Conservation (phyloP, 2,888 invertebrate genomes). For the Lampropteryx suffumata region DNA sequence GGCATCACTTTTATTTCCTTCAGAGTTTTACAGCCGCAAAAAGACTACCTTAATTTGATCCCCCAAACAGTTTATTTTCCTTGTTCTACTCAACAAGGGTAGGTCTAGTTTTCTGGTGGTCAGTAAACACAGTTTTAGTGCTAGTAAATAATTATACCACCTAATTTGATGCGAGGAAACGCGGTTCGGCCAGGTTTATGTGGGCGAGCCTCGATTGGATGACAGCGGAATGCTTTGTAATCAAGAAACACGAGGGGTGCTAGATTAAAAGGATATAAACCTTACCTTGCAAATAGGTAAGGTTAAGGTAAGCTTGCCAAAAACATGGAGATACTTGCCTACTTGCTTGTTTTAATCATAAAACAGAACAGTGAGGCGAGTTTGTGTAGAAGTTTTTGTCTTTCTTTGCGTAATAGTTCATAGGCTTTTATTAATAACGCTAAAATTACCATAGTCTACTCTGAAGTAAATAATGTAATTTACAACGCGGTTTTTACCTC, state of each 20-base stretch:
- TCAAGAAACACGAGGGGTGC: conserved; percentile 43
- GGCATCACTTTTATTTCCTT: conserved; percentile 72
- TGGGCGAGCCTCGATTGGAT: conserved; percentile 60
- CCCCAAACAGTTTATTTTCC: conserved; percentile 47
- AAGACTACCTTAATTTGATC: conserved; percentile 64
- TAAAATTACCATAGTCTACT: too few species aligned
- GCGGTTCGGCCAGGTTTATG: conserved; percentile 64
- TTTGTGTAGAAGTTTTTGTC: too few species aligned
- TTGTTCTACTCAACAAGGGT: conserved; percentile 40
- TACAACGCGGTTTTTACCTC: too few species aligned
- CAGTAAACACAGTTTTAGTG: conserved; percentile 72
- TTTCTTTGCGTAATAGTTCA: too few species aligned
- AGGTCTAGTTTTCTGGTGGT: conserved; percentile 59
- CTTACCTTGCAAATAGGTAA: too few species aligned
- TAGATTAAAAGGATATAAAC: conserved; percentile 37
- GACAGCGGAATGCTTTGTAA: conserved; percentile 49
- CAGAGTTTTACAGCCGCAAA: conserved; percentile 64
- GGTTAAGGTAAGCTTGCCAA: not conserved
- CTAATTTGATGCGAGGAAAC: conserved; percentile 79
- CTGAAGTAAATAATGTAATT: too few species aligned
- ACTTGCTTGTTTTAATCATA: too few species aligned
- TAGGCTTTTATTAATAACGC: too few species aligned
- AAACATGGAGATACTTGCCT: too few species aligned
- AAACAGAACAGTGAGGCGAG: too few species aligned
- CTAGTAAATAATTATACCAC: conserved; percentile 78